These are phyloP conservation scores for Sinonovacula constricta DNA, from an alignment of 1,140 invertebrate genomes.

Conservation along the genomic window DNA sequence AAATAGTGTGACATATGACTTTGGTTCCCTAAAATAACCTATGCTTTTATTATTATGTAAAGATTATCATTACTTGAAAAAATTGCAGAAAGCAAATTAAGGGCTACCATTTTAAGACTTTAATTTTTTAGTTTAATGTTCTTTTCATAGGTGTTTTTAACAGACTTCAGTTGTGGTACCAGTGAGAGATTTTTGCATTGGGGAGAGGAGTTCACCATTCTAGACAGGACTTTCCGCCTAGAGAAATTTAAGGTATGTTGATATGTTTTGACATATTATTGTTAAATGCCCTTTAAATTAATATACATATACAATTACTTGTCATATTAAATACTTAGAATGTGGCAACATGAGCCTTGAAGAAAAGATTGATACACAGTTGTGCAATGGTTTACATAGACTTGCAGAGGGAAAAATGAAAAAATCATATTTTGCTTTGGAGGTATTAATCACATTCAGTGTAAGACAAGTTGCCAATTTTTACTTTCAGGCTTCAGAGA, in stretches of 20 bases:
- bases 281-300: conserved; percentile 21
- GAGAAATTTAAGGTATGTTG: conserved; percentile 26
- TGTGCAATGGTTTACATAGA: not conserved
- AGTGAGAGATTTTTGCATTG: conserved; percentile 29
- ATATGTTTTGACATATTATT: conserved; percentile 28
- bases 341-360: conserved; percentile 2
- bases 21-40: conserved; percentile 10
- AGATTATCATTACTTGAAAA: conserved; percentile 15
- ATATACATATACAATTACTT: conserved; percentile 25
- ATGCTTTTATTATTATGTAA: conserved; percentile 13
- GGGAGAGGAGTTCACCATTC: conserved; percentile 19
- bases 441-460: conserved; percentile 28
- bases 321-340: conserved; percentile 22
- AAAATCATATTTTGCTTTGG: no score
- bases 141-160: conserved; percentile 23
- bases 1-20: conserved; percentile 15
- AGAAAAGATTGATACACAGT: conserved; percentile 27
- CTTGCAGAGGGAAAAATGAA: not conserved
- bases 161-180: conserved; percentile 6
- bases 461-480: conserved; percentile 8
- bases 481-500: conserved; percentile 30
- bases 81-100: conserved; percentile 16
- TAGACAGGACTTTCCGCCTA: conserved; percentile 15
- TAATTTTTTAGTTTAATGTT: conserved; percentile 17
- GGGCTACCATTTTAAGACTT: conserved; percentile 12